Conservation (phyloP, 2,888 invertebrate species). For the Torymus auratus region DNA sequence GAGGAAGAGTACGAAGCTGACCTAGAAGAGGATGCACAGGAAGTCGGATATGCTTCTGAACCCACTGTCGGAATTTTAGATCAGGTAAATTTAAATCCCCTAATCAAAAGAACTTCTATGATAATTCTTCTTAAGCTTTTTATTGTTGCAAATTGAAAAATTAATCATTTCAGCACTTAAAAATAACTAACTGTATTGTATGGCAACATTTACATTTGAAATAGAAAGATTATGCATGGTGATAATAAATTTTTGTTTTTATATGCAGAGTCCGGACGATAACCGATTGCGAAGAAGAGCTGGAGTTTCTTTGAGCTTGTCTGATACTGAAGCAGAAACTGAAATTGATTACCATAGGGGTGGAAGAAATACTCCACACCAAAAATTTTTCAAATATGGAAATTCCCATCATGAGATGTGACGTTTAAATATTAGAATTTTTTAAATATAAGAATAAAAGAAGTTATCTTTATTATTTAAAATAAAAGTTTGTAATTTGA, state of each 20-base stretch:
- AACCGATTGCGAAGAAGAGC: slow-evolving; percentile 81
- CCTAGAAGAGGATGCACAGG: slow-evolving; percentile 81
- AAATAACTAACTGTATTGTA: too few relatives aligned
- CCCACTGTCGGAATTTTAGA: slow-evolving; percentile 82
- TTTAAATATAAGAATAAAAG: slow-evolving; percentile 55
- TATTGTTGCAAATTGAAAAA: too few relatives aligned
- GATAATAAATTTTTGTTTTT: slow-evolving; percentile 32
- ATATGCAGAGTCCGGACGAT: slow-evolving; percentile 78
- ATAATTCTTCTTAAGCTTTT: neutral
- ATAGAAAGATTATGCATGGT: too few relatives aligned
- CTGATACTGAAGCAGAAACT: slow-evolving; percentile 89
- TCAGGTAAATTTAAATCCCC: slow-evolving; percentile 72
- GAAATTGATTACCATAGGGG: slow-evolving; percentile 77
- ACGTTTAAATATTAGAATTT: slow-evolving; percentile 54
- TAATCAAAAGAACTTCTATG: too few relatives aligned
- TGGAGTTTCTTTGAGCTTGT: slow-evolving; percentile 88
- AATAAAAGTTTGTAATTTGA: slow-evolving; percentile 5
- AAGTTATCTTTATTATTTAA: slow-evolving; percentile 57
- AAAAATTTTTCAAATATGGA: slow-evolving; percentile 56
- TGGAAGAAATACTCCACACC: slow-evolving; percentile 49
- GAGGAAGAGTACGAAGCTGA: slow-evolving; percentile 83
- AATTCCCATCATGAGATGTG: slow-evolving; percentile 50
- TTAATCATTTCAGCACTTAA: too few relatives aligned
- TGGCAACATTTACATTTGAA: too few relatives aligned
- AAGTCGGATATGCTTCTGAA: slow-evolving; percentile 90